Conservation (phyloP, 2,888 invertebrate genomes). For the Hypercompe scribonia region DNA sequence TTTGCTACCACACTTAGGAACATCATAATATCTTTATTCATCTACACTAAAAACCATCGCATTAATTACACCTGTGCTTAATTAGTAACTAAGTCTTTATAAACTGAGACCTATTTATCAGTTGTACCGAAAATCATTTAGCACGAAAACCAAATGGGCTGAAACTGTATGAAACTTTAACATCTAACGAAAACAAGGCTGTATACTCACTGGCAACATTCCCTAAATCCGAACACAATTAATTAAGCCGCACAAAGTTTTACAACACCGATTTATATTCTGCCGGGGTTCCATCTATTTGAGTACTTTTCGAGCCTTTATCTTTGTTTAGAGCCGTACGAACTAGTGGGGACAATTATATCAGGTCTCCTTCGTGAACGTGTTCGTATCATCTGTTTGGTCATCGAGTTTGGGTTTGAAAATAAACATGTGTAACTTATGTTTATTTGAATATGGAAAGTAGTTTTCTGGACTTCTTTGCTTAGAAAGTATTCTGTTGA, state of each 20-base stretch:
- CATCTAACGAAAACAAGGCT: slow-evolving; percentile 40
- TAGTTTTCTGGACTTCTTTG: not conserved
- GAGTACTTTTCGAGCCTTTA: slow-evolving; percentile 56
- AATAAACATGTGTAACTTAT: not conserved
- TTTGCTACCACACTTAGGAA: no score
- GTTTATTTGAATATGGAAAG: not conserved
- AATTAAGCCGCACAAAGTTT: slow-evolving; percentile 76
- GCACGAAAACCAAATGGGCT: slow-evolving; percentile 2
- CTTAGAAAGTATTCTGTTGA: not conserved
- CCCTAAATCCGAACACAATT: slow-evolving; percentile 76
- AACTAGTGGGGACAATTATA: slow-evolving; percentile 33
- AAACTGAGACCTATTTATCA: not conserved
- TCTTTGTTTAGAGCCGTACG: slow-evolving; percentile 56
- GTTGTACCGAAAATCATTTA: not conserved
- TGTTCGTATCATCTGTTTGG: slow-evolving; percentile 25
- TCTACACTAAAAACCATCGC: no score
- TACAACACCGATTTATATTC: slow-evolving; percentile 79
- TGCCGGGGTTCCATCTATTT: slow-evolving; percentile 60
- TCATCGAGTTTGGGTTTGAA: slow-evolving; percentile 3
- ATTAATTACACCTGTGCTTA: not conserved
- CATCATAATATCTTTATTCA: no score
- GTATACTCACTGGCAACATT: slow-evolving; percentile 25
- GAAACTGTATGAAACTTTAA: slow-evolving; percentile 23
- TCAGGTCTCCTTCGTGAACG: slow-evolving; percentile 26
- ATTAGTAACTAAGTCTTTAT: not conserved